Evolutionary conservation across 2,113 vertebrate species (phyloP).

Genomic region (Himantopus leucocephalus): DNA sequence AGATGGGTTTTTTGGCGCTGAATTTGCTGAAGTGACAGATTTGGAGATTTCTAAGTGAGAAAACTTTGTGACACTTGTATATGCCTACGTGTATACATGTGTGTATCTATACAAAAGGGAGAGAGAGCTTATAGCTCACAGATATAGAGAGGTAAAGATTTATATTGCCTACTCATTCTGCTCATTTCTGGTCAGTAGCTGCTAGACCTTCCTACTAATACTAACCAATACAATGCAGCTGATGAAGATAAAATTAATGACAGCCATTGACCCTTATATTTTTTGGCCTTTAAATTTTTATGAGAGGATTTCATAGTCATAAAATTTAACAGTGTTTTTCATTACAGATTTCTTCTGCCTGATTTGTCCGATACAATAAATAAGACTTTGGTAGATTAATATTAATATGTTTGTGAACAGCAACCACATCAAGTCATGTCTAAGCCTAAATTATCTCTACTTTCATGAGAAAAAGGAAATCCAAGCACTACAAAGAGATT

Average conservation of each 20-base stretch:
- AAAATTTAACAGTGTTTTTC: conserved; percentile 8
- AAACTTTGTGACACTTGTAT: not conserved
- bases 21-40: not conserved
- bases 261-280: not conserved
- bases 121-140: not conserved
- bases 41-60: not conserved
- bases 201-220: not conserved
- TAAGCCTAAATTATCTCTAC: not conserved
- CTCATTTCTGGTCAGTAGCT: not conserved
- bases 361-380: not conserved
- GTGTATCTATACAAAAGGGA: not conserved
- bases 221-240: not conserved
- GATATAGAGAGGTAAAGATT: not conserved
- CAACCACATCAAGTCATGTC: not conserved
- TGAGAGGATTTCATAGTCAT: not conserved
- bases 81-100: not conserved
- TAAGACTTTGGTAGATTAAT: not conserved
- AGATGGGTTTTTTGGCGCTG: not conserved
- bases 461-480: not conserved
- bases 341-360: not conserved
- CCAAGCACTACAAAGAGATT: not conserved
- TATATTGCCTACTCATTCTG: not conserved
- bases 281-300: conserved; percentile 21
- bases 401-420: not conserved
- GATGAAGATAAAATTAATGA: conserved; percentile 3